Evolutionary conservation across 2,888 invertebrate species (phyloP).

Genomic region (Trichopria drosophilae): DNA sequence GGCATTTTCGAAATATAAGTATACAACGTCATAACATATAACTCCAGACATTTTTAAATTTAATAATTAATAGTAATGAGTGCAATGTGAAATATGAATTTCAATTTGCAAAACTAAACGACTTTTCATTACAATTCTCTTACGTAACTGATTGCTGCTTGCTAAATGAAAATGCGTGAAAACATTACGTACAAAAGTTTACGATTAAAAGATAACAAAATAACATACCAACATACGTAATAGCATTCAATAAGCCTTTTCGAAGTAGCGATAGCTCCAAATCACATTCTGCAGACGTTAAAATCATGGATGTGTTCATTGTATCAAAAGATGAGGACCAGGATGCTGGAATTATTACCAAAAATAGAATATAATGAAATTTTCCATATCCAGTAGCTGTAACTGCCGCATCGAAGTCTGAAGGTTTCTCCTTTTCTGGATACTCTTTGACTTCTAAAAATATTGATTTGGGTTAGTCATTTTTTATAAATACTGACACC

Average conservation of each 20-base stretch:
- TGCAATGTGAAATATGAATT: too few relatives aligned
- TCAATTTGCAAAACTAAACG: too few relatives aligned
- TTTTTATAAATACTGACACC: too few relatives aligned
- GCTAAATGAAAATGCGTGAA: too few relatives aligned
- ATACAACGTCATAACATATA: not conserved
- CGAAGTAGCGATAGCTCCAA: constrained; percentile 67
- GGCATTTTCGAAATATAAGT: constrained; percentile 1
- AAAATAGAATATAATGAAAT: constrained; percentile 67
- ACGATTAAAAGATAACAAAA: not conserved
- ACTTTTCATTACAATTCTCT: too few relatives aligned
- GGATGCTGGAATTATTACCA: constrained; percentile 67
- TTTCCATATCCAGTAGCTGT: constrained; percentile 69
- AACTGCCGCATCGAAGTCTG: constrained; percentile 75
- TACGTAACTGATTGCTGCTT: too few relatives aligned
- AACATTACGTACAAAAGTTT: too few relatives aligned
- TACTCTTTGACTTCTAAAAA: too few relatives aligned
- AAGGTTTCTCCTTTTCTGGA: constrained; percentile 44
- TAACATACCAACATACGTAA: constrained; percentile 69
- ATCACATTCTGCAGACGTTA: constrained; percentile 74
- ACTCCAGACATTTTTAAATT: too few relatives aligned
- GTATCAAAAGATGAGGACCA: constrained; percentile 72
- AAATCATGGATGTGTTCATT: constrained; percentile 71
- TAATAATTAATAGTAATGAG: too few relatives aligned
- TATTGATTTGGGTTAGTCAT: too few relatives aligned
- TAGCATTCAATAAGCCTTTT: constrained; percentile 73